Percentiles rank a stretch among this genome's conserved stretches.
Conservation (phyloP, 2,797 vertebrate genomes). For the Poecile montanus region DNA sequence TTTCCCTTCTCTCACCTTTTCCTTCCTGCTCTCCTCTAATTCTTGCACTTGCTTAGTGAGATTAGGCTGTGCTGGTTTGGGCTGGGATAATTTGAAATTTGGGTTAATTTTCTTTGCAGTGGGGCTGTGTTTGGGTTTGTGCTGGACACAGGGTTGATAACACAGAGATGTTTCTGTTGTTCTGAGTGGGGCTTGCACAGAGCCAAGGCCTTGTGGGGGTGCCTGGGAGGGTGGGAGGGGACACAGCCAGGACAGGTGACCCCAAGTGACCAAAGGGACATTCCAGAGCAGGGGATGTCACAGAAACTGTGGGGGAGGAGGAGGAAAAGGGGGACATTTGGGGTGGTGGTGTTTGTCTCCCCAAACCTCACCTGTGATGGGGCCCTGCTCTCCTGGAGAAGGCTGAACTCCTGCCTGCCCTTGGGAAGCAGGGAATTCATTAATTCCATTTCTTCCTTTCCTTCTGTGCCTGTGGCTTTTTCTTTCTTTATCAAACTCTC, state of each 20-base stretch:
- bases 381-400: not conserved
- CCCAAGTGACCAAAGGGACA: not conserved
- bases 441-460: not conserved
- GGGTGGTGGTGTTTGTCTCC: rapidly evolving
- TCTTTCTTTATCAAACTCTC: not conserved
- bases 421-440: not conserved
- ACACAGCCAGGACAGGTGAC: not conserved
- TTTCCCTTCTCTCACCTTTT: not conserved
- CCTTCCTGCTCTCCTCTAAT: not conserved
- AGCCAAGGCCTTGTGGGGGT: not conserved
- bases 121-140: not conserved
- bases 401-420: not conserved
- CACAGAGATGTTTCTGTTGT: not conserved
- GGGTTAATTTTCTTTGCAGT: not conserved
- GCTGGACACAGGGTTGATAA: not conserved
- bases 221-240: not conserved
- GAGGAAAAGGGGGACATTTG: not conserved
- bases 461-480: rapidly evolving
- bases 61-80: not conserved
- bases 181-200: not conserved
- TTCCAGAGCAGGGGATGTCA: not conserved
- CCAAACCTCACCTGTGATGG: not conserved
- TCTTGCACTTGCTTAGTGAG: not conserved
- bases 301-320: not conserved
- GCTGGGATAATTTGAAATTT: too few species aligned